phyloP scores from a whole-genome alignment of 2,888 invertebrate species.

The Leistus spinibarbis region DNA sequence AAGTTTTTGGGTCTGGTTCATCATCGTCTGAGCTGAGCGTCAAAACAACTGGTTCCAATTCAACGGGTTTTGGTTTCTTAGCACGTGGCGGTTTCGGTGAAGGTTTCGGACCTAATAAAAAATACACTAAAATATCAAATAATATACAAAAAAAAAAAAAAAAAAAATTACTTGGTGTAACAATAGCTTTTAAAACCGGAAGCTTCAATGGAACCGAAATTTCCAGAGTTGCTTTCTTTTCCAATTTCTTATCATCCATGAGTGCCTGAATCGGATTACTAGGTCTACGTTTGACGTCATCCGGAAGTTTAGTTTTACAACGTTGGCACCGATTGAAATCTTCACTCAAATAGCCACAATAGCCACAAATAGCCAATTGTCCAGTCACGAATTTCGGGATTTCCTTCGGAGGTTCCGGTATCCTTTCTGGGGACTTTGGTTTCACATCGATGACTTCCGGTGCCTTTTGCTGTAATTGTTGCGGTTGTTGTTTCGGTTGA shows the following conservation, averaged over 20 bases:
- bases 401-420: slow-evolving; percentile 62
- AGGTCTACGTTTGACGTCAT: slow-evolving; percentile 68
- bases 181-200: neutral
- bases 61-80: slow-evolving; percentile 61
- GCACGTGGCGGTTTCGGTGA: slow-evolving; percentile 35
- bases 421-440: slow-evolving; percentile 38
- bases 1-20: slow-evolving; percentile 49
- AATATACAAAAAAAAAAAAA: neutral
- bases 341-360: slow-evolving; percentile 79
- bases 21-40: slow-evolving; percentile 76
- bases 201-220: neutral
- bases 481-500: slow-evolving; percentile 2
- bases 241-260: neutral
- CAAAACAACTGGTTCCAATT: slow-evolving; percentile 70
- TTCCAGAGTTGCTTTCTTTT: neutral
- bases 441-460: neutral
- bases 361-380: slow-evolving; percentile 77
- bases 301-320: slow-evolving; percentile 73
- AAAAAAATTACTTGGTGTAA: neutral
- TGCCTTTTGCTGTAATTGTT: neutral
- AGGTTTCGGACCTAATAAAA: slow-evolving; percentile 11
- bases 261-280: slow-evolving; percentile 41
- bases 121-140: neutral
- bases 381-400: slow-evolving; percentile 70
- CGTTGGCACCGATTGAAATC: slow-evolving; percentile 80